Evolutionary conservation across 2,113 vertebrate species (phyloP), one percentile per base, ranked within the genome.

Genomic region (Mola mola): DNA sequence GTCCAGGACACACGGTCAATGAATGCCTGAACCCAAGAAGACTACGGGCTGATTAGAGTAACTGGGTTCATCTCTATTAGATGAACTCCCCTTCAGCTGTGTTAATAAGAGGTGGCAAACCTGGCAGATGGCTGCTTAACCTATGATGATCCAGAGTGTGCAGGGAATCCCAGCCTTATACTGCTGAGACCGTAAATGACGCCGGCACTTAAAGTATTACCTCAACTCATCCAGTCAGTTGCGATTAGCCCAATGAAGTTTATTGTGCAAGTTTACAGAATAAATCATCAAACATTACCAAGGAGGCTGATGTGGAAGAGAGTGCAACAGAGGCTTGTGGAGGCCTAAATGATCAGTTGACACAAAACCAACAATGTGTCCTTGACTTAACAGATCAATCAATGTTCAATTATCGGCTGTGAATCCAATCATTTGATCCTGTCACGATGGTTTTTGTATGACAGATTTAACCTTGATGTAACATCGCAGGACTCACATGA

Each of bases 21-120:
- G 50, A 59, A 61, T 58, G n/a, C n/a, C n/a, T n/a, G 65, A 55
- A 41, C 62, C 40, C 25, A 59, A 68, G 62, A 40, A 44, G 55
- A 53, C 65, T 47, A 8, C 5, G 38, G 72, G 66, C 37, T 64
- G 43, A 81, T 75, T 67, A 52, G 28, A 46, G 36, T 49, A 34
- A 72, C 64, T 58, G 66, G 59, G 22, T 50, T 71, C 73, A 72
- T 70, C 67, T 65, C 63, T 74, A 55, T 75, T 57, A 72, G 47
- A 47, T 6, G 2, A 44, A 52, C 56, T 52, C 28, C 44, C 37
- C 53, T 57, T 52, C 13, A 66, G 50, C 52, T 26, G 29, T 13
- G 47, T 13, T 67, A 62, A 78, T 75, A 71, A 51, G 38, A 72
- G 37, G 36, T 44, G 49, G 65, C 50, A 41, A 55, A 48, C 33